Evolutionary conservation across 1,140 invertebrate species (phyloP).

Genomic region (Cotesia glomerata): DNA sequence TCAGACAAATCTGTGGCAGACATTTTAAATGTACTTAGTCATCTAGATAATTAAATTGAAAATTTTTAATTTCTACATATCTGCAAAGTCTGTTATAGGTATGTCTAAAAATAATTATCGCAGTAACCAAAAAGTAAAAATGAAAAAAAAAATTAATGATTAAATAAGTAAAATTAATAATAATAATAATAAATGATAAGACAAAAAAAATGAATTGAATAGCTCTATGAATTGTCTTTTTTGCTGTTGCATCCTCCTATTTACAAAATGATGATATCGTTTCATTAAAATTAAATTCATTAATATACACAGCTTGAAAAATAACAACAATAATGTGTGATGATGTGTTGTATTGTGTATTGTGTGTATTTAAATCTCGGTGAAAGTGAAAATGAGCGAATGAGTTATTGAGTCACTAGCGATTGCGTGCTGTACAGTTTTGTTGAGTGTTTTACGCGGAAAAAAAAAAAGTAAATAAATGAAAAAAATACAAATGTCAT

Average conservation of each 20-base stretch:
- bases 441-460: background rate
- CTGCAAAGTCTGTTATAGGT: constrained; percentile 4
- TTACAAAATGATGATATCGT: background rate
- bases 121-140: background rate
- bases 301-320: constrained; percentile 6
- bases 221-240: background rate
- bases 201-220: background rate
- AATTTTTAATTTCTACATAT: constrained; percentile 14
- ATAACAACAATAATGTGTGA: too few species aligned
- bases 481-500: too few species aligned
- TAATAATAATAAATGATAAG: background rate
- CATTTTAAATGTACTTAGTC: constrained; percentile 30
- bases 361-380: background rate
- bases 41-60: constrained; percentile 11
- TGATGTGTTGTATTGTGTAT: too few species aligned
- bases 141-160: background rate
- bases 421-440: background rate
- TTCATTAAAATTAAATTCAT: constrained; percentile 11
- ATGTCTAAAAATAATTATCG: too few species aligned
- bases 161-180: background rate
- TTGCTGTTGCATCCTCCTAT: constrained; percentile 13
- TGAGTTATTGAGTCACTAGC: background rate
- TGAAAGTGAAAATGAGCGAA: constrained; percentile 9
- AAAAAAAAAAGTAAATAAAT: too few species aligned
- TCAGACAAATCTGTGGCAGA: constrained; percentile 23